These are phyloP conservation scores for Melanerpes formicivorus DNA, from an alignment of 2,113 vertebrate species.

Conservation along the genomic window DNA sequence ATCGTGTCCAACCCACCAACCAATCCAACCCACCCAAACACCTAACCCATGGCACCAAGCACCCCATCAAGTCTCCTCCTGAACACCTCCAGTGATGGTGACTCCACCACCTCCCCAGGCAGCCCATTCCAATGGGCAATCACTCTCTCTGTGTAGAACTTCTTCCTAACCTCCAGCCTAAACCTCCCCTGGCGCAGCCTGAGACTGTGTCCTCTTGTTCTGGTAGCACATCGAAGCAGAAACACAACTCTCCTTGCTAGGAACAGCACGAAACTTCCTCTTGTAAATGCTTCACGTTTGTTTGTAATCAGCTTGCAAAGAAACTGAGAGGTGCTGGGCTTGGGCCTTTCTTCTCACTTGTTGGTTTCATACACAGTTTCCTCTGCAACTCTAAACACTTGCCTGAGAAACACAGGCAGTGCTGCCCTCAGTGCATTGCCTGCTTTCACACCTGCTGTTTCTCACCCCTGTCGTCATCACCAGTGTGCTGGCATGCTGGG, in stretches of 20 bases:
- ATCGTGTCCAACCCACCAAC: too few species aligned
- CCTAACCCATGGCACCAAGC: too few species aligned
- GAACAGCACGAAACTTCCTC: slow-evolving; percentile 27
- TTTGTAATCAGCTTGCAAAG: not conserved
- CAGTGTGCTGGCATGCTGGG: not conserved
- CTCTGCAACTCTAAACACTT: not conserved
- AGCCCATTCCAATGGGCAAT: too few species aligned
- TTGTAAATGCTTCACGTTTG: not conserved
- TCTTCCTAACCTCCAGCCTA: too few species aligned
- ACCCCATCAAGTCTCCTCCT: too few species aligned
- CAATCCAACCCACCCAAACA: too few species aligned
- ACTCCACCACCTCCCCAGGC: too few species aligned
- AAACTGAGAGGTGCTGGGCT: not conserved
- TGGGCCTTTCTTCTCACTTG: not conserved
- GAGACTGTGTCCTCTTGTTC: too few species aligned
- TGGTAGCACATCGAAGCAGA: not conserved
- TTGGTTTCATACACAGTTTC: not conserved
- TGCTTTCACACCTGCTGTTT: not conserved
- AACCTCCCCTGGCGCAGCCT: too few species aligned
- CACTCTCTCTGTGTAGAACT: too few species aligned
- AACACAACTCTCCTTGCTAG: not conserved
- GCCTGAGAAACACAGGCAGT: not conserved
- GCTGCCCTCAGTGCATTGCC: not conserved
- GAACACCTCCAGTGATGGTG: too few species aligned
- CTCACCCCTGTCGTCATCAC: not conserved